Conservation (phyloP, 2,113 vertebrate species). For the Dicerorhinus sumatrensis region DNA sequence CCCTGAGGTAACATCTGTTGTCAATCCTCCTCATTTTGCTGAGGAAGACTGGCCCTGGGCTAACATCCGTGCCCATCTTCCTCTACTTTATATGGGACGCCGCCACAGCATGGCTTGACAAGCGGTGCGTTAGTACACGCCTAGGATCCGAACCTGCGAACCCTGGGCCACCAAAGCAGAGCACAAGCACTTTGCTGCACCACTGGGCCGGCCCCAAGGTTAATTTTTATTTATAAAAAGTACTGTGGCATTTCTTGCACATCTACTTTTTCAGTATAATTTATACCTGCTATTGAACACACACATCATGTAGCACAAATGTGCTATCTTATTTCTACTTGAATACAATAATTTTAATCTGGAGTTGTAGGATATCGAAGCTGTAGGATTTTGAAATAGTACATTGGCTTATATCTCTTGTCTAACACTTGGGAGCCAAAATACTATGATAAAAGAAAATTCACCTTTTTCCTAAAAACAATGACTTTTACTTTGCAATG, state of each 20-base stretch:
- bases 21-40: too few species aligned
- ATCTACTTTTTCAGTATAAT: not conserved
- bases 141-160: too few species aligned
- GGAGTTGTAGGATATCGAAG: not conserved
- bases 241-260: not conserved
- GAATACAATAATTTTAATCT: slow-evolving; percentile 73
- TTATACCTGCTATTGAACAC: not conserved
- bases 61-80: too few species aligned
- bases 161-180: too few species aligned
- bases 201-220: not conserved
- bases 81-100: too few species aligned
- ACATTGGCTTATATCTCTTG: slow-evolving; percentile 40
- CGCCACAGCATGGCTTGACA: too few species aligned
- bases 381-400: slow-evolving; percentile 34
- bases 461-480: slow-evolving; percentile 32
- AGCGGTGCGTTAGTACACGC: too few species aligned
- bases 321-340: slow-evolving; percentile 62
- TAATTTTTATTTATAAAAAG: not conserved
- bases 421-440: slow-evolving; percentile 33
- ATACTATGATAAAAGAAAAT: slow-evolving; percentile 41
- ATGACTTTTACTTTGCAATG: not conserved
- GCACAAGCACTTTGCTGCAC: too few species aligned
- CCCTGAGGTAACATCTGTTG: too few species aligned
- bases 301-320: not conserved
- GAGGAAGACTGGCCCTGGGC: too few species aligned